Base-by-base conservation (phyloP, 2,888 invertebrate genomes). In the Caenorhabditis wallacei region DNA sequence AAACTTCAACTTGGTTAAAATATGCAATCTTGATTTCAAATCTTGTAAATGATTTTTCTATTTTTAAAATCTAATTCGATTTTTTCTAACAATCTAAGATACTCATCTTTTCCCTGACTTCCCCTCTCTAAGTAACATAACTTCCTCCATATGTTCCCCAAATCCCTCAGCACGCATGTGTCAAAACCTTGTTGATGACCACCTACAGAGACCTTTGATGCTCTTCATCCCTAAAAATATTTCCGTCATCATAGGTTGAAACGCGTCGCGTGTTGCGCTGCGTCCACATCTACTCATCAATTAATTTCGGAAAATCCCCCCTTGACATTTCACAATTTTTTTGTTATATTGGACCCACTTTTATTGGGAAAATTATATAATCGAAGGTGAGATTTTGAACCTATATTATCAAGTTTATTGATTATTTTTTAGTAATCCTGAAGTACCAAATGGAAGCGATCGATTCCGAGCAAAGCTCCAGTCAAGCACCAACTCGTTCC, bases 221-320 rank as follows among this genome's bases (percentile, higher is more conserved):
- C 53, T 64, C 35, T 48, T 53, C 66, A 26, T 13, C 56, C 30
- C 30, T 5, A 30, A n/a, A 37, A 37, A 59, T 18, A 26, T 40
- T 63, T 66, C 35, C 30, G 66, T 66, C 66, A 66, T 37, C 40
- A 30, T 30, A 51, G 46, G 64, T 64, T 64, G 66, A 66, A 66
- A 53, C 35, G 66, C 66, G 53, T 1, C 53, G 66, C 66, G 66
- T 66, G 66, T 11, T 51, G 66, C 66, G 66, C 22, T 66, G 66
- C 66, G 66, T 66, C 53, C n/a, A 8, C 53, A 53, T 35, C 66
- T 30, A 30, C 30, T 66, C 66, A 66, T 66, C 66, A 66, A 66
- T 66, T 66, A 66, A 53, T 22, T 64, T 51, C 35, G 20, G 30
- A 18, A 51, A 59, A 37, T 56, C 30, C 8, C 30, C 8, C 30